Evolutionary conservation across 2,113 vertebrate species (phyloP), one percentile per base, ranked within the genome.

Genomic region (Meriones unguiculatus): DNA sequence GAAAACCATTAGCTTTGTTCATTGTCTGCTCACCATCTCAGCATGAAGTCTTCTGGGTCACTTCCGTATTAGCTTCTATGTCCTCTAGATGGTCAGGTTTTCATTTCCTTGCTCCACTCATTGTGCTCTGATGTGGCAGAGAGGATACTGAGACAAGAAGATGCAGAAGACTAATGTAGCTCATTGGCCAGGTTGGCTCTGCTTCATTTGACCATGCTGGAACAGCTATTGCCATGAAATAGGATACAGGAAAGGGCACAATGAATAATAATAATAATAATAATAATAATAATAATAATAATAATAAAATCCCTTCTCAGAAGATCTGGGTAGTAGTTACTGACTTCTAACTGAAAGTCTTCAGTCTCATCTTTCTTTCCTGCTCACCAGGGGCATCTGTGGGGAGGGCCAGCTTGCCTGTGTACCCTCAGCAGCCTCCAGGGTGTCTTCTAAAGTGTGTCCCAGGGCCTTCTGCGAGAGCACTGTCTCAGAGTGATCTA

Each of bases 401-500:
- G n/a, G 64, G 82, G 92, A 96, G 67, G 93, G 73, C 38, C 73
- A 7, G n/a, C n/a, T 70, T 96, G 52, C 81, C 76, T 90, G 82
- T 89, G 90, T 90, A 72, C 94, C 95, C 96, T 92, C 24, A 52
- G 92, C 67, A 76, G 90, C 91, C 95, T 92, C 91, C 93, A 67
- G 93, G 35, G 89, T 96, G 82, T 92, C 82, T 98, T 69, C 90
- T 95, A 78, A 87, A 89, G 96, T 94, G 91, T 95, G 96, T 22
- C 70, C 89, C 54, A 80, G 96, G 84, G 91, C 98, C 89, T 90
- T 97, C 97, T 97, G 94, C 92, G 97, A 78, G 92, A 95, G 94
- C 93, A 25, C 90, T 88, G 93, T 96, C 95, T 97, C 93, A 73
- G 96, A 98, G 97, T 98, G 98, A 98, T 99, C 98, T 98, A 98